Conservation (phyloP, 2,797 vertebrate genomes). For the Cheirogaleus major region DNA sequence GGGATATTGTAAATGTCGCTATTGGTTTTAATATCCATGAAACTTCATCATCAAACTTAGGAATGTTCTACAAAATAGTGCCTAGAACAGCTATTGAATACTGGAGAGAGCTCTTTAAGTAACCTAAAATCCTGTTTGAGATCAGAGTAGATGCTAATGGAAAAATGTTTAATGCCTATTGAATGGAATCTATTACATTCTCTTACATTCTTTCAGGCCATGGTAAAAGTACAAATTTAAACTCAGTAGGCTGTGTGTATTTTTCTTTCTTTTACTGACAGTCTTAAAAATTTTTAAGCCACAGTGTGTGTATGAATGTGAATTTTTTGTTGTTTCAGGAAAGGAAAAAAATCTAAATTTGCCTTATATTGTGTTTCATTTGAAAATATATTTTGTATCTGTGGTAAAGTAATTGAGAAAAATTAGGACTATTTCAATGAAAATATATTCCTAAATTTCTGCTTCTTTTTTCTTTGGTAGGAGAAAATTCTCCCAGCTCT, state of each 20-base stretch:
- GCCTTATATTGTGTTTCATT: not conserved
- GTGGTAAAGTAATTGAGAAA: not conserved
- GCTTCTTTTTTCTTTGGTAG: not conserved
- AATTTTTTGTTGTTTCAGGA: not conserved
- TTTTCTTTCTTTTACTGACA: not conserved
- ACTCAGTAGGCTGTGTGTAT: not conserved
- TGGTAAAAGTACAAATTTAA: not conserved
- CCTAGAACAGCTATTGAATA: not conserved
- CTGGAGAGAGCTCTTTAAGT: slow-evolving; percentile 17
- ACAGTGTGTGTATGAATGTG: not conserved
- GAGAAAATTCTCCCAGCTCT: not conserved
- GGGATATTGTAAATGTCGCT: slow-evolving; percentile 72
- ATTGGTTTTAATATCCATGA: slow-evolving; percentile 61
- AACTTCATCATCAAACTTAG: slow-evolving; percentile 26
- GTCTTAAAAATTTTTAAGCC: not conserved
- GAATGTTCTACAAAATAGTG: slow-evolving; percentile 43
- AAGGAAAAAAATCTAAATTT: not conserved
- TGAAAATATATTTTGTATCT: not conserved
- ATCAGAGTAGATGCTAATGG: not conserved
- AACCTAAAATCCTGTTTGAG: not conserved
- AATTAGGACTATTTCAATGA: not conserved
- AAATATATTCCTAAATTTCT: slow-evolving; percentile 9
- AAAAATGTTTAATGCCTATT: not conserved
- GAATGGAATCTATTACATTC: not conserved
- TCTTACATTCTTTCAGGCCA: not conserved